Base-by-base conservation (phyloP, 2,797 vertebrate genomes). In the Leptodactylus fallax region DNA sequence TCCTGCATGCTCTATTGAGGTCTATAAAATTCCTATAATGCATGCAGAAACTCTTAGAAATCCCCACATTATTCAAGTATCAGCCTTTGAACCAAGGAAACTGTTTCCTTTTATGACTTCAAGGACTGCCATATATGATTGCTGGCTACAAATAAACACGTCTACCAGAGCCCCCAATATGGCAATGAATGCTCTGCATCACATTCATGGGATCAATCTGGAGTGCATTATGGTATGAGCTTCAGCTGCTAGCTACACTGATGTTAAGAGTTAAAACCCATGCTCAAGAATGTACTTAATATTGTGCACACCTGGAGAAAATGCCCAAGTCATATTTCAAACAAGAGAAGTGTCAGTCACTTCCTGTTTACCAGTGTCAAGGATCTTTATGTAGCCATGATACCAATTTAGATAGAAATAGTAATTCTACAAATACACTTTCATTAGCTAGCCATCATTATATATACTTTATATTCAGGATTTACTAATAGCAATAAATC, bases 231-330 rank as follows among this genome's bases (percentile, higher is more conserved):
- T 87, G 91, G 88, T 89, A 90, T 8, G 86, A 63, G 90, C 79
- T 0, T 6, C 90, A 65, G 91, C 91, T 92, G 90, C 81, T 85
- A 85, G 92, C 85, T 90, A 81, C 69, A 89, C 0, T 89, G 85
- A 90, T 87, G 92, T 90, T 89, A 13, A 77, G 91, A 91, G 87
- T 90, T 90, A 93, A 88, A 91, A 63, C 88, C 81, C 81, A 61
- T 92, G 87, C 83, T 90, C 23, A 19, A 80, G 69, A 61, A 79
- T 74, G 85, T 91, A 85, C 87, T 80, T 87, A 91, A 84, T 85
- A 92, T 86, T 92, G 90, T 83, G 85, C 87, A 90, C 90, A 94
- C 90, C 90, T 93, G 89, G 91, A 55, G 47, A 90, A 92, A 92
- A 91, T 87, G 90, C 88, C 85, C 80, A 90, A 88, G 77, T 21